Evolutionary conservation across 2,113 vertebrate species (phyloP), one percentile per base, ranked within the genome.

Genomic region (Uropsilus gracilis): DNA sequence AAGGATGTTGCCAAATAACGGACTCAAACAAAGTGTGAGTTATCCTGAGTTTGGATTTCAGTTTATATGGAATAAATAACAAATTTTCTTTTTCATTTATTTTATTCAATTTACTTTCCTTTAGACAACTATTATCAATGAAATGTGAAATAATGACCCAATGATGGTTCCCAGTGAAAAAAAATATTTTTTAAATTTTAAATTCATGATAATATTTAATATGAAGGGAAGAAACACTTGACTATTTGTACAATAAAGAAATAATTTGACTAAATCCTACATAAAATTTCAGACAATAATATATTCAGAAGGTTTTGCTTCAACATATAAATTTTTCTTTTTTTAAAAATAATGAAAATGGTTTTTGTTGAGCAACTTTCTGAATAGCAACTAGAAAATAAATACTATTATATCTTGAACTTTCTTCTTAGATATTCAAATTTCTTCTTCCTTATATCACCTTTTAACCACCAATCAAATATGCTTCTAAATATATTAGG

Each of bases 391-490:
- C 16, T 26, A 10, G 1, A 84, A 53, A 63, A 59, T 0, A 53
- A 17, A 42, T 30, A 76, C 20, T 1, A 8, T 1, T 24, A 18
- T 1, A 3, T 61, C 30, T 84, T 9, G 18, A 55, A 53, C 0
- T 22, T 57, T 12, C 37, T 69, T 75, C 4, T 32, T 75, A 6
- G n/a, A n/a, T n/a, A n/a, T n/a, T n/a, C n/a, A n/a, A n/a, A 9
- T 73, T n/a, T 14, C 9, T 37, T 14, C 6, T 73, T 73, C 13
- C 6, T 12, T 26, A 88, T 9, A 0, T 0, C 0, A 11, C 2
- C 61, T 34, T 86, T 89, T 37, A 34, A 73, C 11, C 16, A 8
- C 3, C 4, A 37, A 28, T 10, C 8, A 68, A 20, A 83, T n/a
- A 0, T 61, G 10, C 42, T 53, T 80, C 8, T 63, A 77, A 86